Evolutionary conservation across 2,797 vertebrate genomes (phyloP), one percentile per base, ranked within the genome.

Genomic region (Sylvilagus floridanus): DNA sequence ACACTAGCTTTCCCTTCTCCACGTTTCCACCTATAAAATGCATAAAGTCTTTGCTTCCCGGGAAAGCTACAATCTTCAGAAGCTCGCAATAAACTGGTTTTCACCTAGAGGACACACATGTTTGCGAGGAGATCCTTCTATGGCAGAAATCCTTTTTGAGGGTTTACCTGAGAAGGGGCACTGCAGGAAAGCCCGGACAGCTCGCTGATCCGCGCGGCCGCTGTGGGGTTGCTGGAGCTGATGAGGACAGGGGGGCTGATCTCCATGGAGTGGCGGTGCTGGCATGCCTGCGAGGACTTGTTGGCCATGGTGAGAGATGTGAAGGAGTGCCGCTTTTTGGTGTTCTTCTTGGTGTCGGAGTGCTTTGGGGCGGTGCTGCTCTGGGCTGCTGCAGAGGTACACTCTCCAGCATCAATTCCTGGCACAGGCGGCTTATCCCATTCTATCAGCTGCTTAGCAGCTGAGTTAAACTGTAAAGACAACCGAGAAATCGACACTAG

Each of bases 211-310:
- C 99, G 99, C 0, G 99, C 99, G 0, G 99, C 99, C 0, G 99
- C 99, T 0, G 99, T 99, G 54, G 99, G 99, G 97, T 99, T 99
- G 97, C 99, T 99, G 97, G 99, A 99, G 98, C 99, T 99, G 98
- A 99, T 99, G 97, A 99, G 99, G 72, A 99, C 99, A 0, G 99
- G 99, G 47, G 99, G 99, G n/a, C 99, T 99, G 95, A 99, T 99
- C 98, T 99, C 99, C 99, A 99, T 99, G 88, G 99, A 99, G 98
- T 99, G 99, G 78, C 99, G 99, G 97, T 99, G 99, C n/a, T 99
- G 99, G 91, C 99, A 98, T 30, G 99, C 99, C 96, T 99, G 99
- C 32, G 99, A 98, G 66, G 99, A 99, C 96, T 99, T 99, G 98
- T 99, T 99, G 94, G 99, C 99, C 99, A 99, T 99, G 90, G 99